Evolutionary conservation across 2,113 vertebrate species (phyloP), one percentile per base, ranked within the genome.

Genomic region (Dipodomys spectabilis): DNA sequence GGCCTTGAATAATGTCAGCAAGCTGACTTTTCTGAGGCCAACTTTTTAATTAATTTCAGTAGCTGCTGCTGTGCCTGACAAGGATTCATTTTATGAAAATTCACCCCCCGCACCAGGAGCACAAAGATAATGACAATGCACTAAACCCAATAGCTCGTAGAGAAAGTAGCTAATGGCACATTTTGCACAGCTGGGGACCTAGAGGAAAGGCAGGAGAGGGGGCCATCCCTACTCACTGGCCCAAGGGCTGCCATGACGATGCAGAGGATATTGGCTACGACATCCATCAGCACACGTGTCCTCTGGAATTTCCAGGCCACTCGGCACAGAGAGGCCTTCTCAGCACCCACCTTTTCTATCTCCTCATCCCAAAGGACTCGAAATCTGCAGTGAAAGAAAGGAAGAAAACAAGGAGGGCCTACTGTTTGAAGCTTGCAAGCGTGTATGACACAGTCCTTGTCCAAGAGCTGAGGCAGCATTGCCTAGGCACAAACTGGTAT

Each of bases 331-430:
- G 98, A 99, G 78, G 98, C 98, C 87, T 98, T 98, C 90, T 98
- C 97, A 5, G 97, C 94, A 16, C 98, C 98, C 30, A 91, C 97
- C 82, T 82, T 97, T 12, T 89, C 94, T 49, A 99, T 96, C 80
- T 99, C 97, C 28, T 98, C 97, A 39, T 98, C 97, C 98, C 98
- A 98, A 82, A 99, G 94, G 79, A 95, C 95, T 53, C 95, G 94
- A 28, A 99, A 96, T 92, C 98, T 99, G 45, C 11, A 30, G 19
- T 18, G 45, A 53, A 69, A 65, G 65, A 32, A 27, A 6, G 32
- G 25, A 73, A 73, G 30, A 16, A 23, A 0, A 6, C 79, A 53
- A 44, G 32, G 11, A 2, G 7, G 69, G 25, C 44, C 53, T 30
- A 82, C 35, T 18, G 1, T 39, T 62, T 45, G 18, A 53, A 69